Evolutionary conservation across 1,140 invertebrate genomes (phyloP), one percentile per base, ranked within the genome.

Genomic region (Drosophila athabasca): DNA sequence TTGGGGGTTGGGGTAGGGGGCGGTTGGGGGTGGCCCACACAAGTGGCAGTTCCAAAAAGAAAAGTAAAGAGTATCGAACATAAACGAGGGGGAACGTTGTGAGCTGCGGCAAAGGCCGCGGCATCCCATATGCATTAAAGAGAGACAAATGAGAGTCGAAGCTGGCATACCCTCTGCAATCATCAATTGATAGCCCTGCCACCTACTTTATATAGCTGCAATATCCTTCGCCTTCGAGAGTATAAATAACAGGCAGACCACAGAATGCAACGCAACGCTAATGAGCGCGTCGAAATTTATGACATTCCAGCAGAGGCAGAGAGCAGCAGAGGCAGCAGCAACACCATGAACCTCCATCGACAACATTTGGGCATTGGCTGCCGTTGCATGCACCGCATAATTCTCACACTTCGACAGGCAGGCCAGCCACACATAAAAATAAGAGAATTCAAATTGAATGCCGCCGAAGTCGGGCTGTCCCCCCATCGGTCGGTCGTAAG

Each of bases 271-370:
- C 17, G 17, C 17, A 54, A 76, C 65, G 65, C 83, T 88, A 88
- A 88, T 88, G 83, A 88, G 79, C 68, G 52, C 77, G 70, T 65
- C 83, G 79, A 88, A 88, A 88, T 88, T 88, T 77, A 88, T 88
- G 83, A 83, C 68, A 88, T 79, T 88, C 79, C 75, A 68, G 41
- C 26, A 31, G 31, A 64, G 51, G 22, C 54, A 64, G 39, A 74
- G 65, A 58, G 41, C 53, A 76, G 62, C 17, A 41, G 1, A 4
- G 6, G 6, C 31, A 31, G 8, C 31, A 31, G 31, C 31, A 35
- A 11, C 31, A 35, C 35, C 35, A 39, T 13, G 35, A 39, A 39
- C 35, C 35, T 39, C 35, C 35, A 39, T 39, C 44, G 45, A 35
- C 50, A 64, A 51, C 26, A 48, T 41, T 26, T 35, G 15, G 49